These are phyloP conservation scores for Chionoecetes opilio DNA, from an alignment of 1,140 invertebrate species.

Conservation along the genomic window DNA sequence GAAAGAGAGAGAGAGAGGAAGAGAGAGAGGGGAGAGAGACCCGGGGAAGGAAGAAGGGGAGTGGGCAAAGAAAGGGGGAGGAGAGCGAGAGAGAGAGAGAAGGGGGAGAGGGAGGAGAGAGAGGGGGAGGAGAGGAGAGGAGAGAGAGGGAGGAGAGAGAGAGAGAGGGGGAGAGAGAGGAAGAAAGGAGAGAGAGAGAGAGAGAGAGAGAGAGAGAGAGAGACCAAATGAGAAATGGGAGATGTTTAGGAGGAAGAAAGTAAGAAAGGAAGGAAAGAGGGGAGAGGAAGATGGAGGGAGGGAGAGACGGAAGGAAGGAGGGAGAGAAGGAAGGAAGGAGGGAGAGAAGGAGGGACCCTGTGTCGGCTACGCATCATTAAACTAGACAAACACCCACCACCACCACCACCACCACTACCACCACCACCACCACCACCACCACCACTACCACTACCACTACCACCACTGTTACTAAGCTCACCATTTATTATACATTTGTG, in stretches of 20 bases:
- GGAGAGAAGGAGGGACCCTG: not conserved
- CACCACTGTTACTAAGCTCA: not conserved
- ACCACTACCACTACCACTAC: not conserved
- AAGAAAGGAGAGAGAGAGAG: too few relatives aligned
- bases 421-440: not conserved
- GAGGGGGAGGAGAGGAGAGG: not conserved
- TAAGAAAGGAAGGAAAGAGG: not conserved
- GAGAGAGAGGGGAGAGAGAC: too few relatives aligned
- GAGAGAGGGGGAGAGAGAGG: too few relatives aligned
- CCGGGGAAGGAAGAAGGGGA: too few relatives aligned
- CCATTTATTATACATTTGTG: not conserved
- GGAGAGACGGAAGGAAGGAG: not conserved
- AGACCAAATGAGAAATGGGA: too few relatives aligned
- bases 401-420: not conserved
- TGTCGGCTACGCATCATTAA: not conserved
- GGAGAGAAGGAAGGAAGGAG: not conserved
- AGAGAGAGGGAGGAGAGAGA: conserved; percentile 24
- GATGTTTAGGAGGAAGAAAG: not conserved
- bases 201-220: too few relatives aligned
- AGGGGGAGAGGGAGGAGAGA: too few relatives aligned
- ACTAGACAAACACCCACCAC: conserved; percentile 28
- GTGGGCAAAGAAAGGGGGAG: too few relatives aligned
- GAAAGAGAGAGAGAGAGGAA: too few relatives aligned
- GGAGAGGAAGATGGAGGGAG: not conserved
- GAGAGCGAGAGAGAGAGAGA: too few relatives aligned